Conservation (phyloP, 2,888 invertebrate genomes). For the Catocala fraxini region DNA sequence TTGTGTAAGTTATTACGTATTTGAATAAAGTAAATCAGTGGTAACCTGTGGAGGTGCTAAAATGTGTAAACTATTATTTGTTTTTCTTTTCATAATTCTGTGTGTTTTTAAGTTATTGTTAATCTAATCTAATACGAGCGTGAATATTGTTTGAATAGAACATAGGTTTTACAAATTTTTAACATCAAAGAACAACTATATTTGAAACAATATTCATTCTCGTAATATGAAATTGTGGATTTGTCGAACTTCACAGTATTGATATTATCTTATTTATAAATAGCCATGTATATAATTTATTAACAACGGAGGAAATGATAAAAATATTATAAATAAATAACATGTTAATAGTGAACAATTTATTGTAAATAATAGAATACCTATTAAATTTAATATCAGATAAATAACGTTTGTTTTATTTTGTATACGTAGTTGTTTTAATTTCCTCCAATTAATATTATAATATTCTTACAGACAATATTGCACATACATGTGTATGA, state of each 20-base stretch:
- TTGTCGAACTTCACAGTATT: conserved; percentile 84
- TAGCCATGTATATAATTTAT: conserved; percentile 87
- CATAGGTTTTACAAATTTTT: conserved; percentile 38
- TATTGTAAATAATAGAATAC: conserved; percentile 87
- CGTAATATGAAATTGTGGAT: conserved; percentile 62
- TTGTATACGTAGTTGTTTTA: conserved; percentile 49
- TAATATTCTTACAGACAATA: too few species aligned
- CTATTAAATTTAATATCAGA: conserved; percentile 88
- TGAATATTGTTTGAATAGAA: conserved; percentile 42
- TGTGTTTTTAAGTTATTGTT: conserved; percentile 67
- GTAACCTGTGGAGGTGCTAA: conserved; percentile 84
- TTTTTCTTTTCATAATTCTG: conserved; percentile 63
- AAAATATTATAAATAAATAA: conserved; percentile 83
- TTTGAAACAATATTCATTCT: conserved; percentile 52
- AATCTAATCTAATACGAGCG: conserved; percentile 57
- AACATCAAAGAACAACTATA: conserved; percentile 46
- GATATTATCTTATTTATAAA: conserved; percentile 86
- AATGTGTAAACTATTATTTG: conserved; percentile 65
- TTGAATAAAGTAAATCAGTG: conserved; percentile 59
- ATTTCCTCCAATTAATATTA: conserved; percentile 38
- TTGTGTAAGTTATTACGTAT: conserved; percentile 64
- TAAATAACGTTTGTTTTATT: conserved; percentile 73
- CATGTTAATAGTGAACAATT: conserved; percentile 87
- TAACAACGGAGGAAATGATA: conserved; percentile 84
- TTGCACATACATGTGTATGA: too few species aligned